A percentile compares a stretch with the other conserved stretches of the same genome.
Conservation (phyloP, 2,888 invertebrate genomes). For the Lumbricus terrestris region DNA sequence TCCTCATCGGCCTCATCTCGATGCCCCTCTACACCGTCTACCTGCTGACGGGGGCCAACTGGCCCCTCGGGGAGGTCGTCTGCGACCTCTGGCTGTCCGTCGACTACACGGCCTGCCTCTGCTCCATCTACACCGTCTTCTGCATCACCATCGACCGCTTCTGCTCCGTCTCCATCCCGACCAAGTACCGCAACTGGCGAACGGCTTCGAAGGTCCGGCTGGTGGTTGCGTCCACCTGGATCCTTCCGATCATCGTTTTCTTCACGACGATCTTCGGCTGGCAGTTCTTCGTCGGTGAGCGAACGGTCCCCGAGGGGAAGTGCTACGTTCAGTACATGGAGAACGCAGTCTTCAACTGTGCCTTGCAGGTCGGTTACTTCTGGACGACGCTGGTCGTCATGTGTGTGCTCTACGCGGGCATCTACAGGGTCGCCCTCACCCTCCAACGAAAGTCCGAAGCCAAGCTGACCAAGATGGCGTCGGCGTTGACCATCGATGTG, state of each 20-base stretch:
- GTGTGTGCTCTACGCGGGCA: constrained; percentile 91
- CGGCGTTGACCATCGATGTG: neutral
- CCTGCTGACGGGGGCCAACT: neutral
- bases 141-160: constrained; percentile 61
- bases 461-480: neutral
- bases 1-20: constrained; percentile 76
- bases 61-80: neutral
- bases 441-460: constrained; percentile 85
- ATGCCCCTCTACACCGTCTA: neutral
- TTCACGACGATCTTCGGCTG: constrained; percentile 98
- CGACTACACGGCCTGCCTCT: constrained; percentile 3
- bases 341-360: constrained; percentile 94
- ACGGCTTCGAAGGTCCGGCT: constrained; percentile 88
- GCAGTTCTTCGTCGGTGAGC: constrained; percentile 92
- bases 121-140: neutral
- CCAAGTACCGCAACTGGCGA: constrained; percentile 93
- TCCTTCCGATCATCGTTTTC: constrained; percentile 90
- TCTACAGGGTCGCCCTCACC: constrained; percentile 93
- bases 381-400: constrained; percentile 95
- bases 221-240: constrained; percentile 96
- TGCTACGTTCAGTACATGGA: constrained; percentile 96
- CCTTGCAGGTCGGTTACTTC: constrained; percentile 92
- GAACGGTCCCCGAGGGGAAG: constrained; percentile 81
- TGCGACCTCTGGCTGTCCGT: neutral
- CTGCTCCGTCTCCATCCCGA: constrained; percentile 97